Evolutionary conservation across 2,888 invertebrate genomes (phyloP), one percentile per base, ranked within the genome.

Genomic region (Eugnorisma glareosa): DNA sequence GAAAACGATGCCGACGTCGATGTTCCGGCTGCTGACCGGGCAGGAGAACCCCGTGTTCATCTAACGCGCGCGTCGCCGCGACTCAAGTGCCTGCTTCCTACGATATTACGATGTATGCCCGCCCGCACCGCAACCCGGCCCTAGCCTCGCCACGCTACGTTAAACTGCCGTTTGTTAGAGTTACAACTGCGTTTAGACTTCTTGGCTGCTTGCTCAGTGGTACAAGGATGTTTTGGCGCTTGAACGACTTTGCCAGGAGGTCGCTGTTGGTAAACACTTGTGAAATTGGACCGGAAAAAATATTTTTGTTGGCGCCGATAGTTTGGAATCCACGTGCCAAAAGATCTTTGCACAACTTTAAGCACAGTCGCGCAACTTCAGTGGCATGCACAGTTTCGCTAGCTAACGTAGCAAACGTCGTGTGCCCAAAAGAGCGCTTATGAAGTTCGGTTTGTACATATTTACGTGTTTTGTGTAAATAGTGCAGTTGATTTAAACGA

Each of bases 1-100:
- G 99, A 99, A 99, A 97, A 99, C 99, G 81, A 99, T 99, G 99
- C 99, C 99, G 91, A 99, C 99, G 88, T 99, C 99, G 87, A 99
- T 99, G 99, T 99, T 99, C 97, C 98, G 99, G 92, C 97, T 99
- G 94, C 97, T 99, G 93, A 99, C 99, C 89, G 99, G 99, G 82
- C 99, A 99, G 97, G 99, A 99, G 97, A 99, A 99, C 95, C 99
- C 99, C 89, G 98, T 99, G 96, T 99, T 99, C 97, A 99, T 99
- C 97, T 99, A 98, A 93, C 91, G 92, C 91, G 89, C 89, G 88
- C 87, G 91, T 91, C 90, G 77, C 66, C 82, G 86, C 92, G 92
- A 93, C 95, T 93, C 97, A 97, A 97, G 97, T 97, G 97, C 97
- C 97, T 97, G 97, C 97, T 90, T 90, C 82, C 88, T 69, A 78